Conservation (phyloP, 2,113 vertebrate species). For the Tricholaema leucomelas region DNA sequence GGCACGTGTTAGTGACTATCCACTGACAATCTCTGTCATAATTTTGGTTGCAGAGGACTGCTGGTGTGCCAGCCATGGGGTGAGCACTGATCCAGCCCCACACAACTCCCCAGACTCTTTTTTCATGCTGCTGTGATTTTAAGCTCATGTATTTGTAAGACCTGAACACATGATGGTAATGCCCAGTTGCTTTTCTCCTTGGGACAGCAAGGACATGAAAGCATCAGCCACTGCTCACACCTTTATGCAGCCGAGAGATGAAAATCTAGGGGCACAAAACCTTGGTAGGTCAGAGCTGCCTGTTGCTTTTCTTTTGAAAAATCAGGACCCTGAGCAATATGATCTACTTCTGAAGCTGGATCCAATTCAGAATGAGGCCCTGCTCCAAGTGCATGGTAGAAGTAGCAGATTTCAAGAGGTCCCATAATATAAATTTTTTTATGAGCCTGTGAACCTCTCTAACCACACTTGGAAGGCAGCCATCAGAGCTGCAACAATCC, state of each 20-base stretch:
- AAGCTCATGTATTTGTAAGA: background rate
- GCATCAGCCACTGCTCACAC: background rate
- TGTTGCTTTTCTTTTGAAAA: background rate
- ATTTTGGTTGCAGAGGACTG: rapidly evolving
- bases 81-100: background rate
- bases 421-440: background rate
- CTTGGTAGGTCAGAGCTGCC: background rate
- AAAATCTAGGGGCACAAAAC: background rate
- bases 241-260: background rate
- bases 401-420: background rate
- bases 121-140: background rate
- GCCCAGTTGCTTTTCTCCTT: background rate
- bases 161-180: background rate
- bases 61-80: rapidly evolving
- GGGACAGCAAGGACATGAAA: background rate
- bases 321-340: background rate
- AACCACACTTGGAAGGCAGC: background rate
- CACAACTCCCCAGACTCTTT: background rate
- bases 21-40: background rate
- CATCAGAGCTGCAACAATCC: background rate
- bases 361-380: background rate
- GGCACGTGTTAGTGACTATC: too few species aligned
- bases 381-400: background rate
- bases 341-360: background rate
- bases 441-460: background rate